A percentile compares a stretch with the other conserved stretches of the same genome.
Evolutionary conservation across 2,113 vertebrate genomes (phyloP).

Genomic region (Halcyon malimbica): DNA sequence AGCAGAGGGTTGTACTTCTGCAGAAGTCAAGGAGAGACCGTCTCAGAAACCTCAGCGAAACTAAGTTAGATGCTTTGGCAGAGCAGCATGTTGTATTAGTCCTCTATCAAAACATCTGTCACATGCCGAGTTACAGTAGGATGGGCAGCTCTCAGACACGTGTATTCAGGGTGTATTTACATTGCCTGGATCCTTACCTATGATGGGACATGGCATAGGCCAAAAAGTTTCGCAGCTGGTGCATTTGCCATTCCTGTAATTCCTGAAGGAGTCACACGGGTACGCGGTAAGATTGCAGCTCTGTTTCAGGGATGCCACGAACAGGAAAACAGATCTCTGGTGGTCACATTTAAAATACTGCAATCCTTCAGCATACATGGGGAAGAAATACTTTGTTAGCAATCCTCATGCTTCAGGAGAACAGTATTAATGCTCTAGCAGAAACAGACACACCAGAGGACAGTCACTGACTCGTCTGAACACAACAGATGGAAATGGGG

Average conservation of each 20-base stretch:
- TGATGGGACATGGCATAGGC: slow-evolving; percentile 82
- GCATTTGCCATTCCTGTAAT: slow-evolving; percentile 85
- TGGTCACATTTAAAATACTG: slow-evolving; percentile 94
- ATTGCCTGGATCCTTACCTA: slow-evolving; percentile 77
- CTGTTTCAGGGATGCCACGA: slow-evolving; percentile 82
- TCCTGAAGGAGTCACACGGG: slow-evolving; percentile 85
- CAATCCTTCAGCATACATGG: slow-evolving; percentile 77
- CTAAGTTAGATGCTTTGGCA: background rate
- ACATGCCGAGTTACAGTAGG: fast-evolving
- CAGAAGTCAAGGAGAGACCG: background rate
- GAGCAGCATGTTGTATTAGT: fast-evolving
- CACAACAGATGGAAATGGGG: background rate
- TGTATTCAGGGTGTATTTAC: background rate
- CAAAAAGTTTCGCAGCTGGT: slow-evolving; percentile 78
- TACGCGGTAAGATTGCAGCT: slow-evolving; percentile 83
- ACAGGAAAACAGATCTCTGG: slow-evolving; percentile 91
- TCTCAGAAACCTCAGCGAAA: background rate
- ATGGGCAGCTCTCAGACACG: background rate
- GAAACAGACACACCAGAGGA: background rate
- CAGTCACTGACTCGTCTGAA: background rate
- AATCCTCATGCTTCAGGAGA: background rate
- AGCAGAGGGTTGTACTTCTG: background rate
- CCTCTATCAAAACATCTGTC: background rate
- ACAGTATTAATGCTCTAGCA: background rate
- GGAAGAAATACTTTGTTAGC: background rate